Evolutionary conservation across 2,797 vertebrate genomes (phyloP), one percentile per base, ranked within the genome.

Genomic region (Melanotaenia nigrans): DNA sequence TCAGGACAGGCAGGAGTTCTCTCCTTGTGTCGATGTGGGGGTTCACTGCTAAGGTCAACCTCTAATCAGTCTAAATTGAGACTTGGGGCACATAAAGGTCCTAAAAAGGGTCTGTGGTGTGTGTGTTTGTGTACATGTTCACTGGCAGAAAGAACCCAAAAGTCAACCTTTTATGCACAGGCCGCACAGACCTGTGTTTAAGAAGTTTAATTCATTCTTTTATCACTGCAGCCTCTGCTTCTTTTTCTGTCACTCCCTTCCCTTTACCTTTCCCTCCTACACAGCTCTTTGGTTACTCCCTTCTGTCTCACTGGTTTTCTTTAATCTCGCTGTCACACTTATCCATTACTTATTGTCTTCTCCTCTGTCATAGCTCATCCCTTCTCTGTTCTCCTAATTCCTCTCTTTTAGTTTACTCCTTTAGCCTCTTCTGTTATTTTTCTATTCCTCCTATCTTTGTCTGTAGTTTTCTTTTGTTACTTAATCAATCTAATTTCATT

Each of bases 21-120:
- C 53, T 62, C 75, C 79, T 53, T 81, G 66, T 67, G 62, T 71
- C 67, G 49, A 47, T 47, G 66, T 63, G 54, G 45, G 75, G 78
- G 82, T 77, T 87, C 88, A 90, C 70, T 65, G 80, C 78, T 73
- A 74, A 89, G 90, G 90, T 90, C 90, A 88, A 36, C 1, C 83
- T 83, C 81, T 85, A 90, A 91, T 92, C 84, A 92, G 85, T 70
- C 84, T 79, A 72, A 81, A 87, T 56, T 79, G 77, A 89, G 78
- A 79, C 72, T 61, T 22, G 68, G 75, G 77, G 80, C 58, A 67
- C 68, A 53, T 42, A 73, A 56, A 73, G 69, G 66, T 82, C 76
- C 72, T 69, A 30, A 54, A 65, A 65, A 60, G n/a, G 36, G 54
- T 30, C 45, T 9, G 56, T 49, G 66, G 59, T 77, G 40, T 77